A percentile compares a stretch with the other conserved stretches of the same genome.
phyloP scores from a whole-genome alignment of 2,113 vertebrate species.

The Istiophorus platypterus region DNA sequence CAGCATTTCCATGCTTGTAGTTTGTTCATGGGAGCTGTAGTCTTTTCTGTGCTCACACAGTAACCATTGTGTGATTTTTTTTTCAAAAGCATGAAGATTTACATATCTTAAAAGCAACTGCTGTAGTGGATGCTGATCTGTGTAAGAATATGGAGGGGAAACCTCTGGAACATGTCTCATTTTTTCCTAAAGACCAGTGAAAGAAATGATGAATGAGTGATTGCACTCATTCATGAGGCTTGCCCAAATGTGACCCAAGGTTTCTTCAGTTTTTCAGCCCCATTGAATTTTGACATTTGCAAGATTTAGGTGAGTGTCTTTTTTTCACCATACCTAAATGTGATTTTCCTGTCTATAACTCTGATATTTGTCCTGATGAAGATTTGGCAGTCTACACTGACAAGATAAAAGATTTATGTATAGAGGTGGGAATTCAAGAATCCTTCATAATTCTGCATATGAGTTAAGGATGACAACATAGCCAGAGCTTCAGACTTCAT shows the following conservation, averaged over 20 bases:
- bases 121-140: no score
- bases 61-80: no score
- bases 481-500: background rate
- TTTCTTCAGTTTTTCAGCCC: no score
- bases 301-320: background rate
- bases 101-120: no score
- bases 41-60: background rate
- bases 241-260: no score
- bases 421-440: background rate
- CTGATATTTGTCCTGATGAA: background rate
- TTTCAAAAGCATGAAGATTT: no score
- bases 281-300: no score
- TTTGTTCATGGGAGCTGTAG: background rate
- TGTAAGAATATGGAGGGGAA: no score
- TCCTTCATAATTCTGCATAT: background rate
- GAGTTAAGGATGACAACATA: background rate
- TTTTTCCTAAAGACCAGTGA: background rate
- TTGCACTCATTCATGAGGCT: background rate
- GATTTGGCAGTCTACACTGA: background rate
- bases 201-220: background rate
- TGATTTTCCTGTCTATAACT: background rate
- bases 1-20: background rate
- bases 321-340: background rate
- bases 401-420: background rate
- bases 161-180: background rate